These are phyloP conservation scores for Psix sp. DNA, from an alignment of 1,140 invertebrate species.

Conservation along the genomic window DNA sequence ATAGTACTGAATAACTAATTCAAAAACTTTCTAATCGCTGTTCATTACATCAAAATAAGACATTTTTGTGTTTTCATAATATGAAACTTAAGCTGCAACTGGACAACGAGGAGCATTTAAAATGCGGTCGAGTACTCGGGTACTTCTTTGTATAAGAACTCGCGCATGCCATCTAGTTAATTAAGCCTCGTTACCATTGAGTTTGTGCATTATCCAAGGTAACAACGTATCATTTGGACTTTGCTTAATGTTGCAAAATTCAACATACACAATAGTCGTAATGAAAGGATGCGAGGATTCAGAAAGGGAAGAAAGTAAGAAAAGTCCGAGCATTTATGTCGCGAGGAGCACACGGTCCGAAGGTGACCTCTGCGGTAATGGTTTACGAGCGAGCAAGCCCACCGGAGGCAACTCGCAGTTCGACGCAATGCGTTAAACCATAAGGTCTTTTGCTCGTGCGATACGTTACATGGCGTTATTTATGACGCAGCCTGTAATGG, in stretches of 20 bases:
- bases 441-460: conserved; percentile 43
- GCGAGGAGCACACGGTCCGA: conserved; percentile 27
- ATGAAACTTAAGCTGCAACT: no score
- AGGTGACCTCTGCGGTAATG: conserved; percentile 66
- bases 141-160: no score
- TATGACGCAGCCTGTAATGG: conserved; percentile 68
- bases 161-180: conserved; percentile 12
- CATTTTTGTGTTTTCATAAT: no score
- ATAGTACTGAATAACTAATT: no score
- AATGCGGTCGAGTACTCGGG: no score
- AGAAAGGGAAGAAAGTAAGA: conserved; percentile 7
- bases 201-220: conserved; percentile 7
- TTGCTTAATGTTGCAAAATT: conserved; percentile 26
- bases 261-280: conserved; percentile 18
- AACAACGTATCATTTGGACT: conserved; percentile 39
- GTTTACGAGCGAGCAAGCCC: conserved; percentile 63
- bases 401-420: conserved; percentile 49
- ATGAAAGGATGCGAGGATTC: conserved; percentile 7
- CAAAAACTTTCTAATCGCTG: no score
- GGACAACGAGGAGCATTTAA: no score
- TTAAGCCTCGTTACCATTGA: conserved; percentile 22
- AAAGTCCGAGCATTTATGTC: conserved; percentile 50
- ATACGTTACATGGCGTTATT: conserved; percentile 64
- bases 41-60: no score
- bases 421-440: conserved; percentile 50